Conservation (phyloP, 2,113 vertebrate genomes). For the Lates calcarifer region DNA sequence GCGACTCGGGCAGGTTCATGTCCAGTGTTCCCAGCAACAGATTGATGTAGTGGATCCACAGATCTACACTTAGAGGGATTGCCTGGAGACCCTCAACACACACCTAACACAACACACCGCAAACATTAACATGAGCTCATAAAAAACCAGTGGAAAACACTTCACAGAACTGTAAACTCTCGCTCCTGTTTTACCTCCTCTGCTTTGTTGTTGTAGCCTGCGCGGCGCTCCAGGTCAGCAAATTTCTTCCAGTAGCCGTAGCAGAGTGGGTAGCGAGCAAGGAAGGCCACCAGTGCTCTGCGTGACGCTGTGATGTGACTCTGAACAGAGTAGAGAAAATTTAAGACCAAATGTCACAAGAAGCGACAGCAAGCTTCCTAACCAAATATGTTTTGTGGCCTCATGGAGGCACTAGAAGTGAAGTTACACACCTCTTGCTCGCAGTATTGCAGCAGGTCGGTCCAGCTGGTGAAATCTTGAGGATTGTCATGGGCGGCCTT, state of each 20-base stretch:
- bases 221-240: conserved; percentile 87
- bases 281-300: conserved; percentile 85
- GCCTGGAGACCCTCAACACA: conserved; percentile 85
- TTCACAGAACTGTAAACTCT: neutral
- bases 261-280: conserved; percentile 87
- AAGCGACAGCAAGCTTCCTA: neutral
- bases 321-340: conserved; percentile 62
- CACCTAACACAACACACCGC: conserved; percentile 78
- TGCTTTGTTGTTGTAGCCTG: conserved; percentile 77
- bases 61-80: conserved; percentile 88
- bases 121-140: neutral
- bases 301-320: conserved; percentile 83
- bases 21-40: conserved; percentile 86
- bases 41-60: conserved; percentile 91
- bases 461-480: conserved; percentile 88
- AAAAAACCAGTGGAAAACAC: neutral
- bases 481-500: conserved; percentile 82
- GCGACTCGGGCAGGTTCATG: conserved; percentile 85
- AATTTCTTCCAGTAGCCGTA: conserved; percentile 94
- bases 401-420: neutral
- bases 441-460: conserved; percentile 88
- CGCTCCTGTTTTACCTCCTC: conserved; percentile 81
- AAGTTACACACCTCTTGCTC: conserved; percentile 86
- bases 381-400: neutral
- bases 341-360: neutral